Evolutionary conservation across 2,113 vertebrate genomes (phyloP).

Genomic region (Lepisosteus oculatus): DNA sequence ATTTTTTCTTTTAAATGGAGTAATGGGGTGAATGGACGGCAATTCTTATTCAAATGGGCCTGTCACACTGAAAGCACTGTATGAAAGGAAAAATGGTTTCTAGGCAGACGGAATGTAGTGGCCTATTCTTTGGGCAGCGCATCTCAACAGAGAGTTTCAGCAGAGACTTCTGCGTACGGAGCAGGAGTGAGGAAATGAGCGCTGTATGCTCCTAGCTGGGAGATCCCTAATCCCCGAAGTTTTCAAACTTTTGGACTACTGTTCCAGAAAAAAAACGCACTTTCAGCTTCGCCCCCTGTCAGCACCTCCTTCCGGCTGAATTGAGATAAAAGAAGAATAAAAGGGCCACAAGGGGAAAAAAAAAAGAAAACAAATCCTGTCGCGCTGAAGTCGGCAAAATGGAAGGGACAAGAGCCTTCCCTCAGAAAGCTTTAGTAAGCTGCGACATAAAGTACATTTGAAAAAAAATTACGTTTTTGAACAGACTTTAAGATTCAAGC

Average conservation of each 20-base stretch:
- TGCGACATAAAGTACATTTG: no score
- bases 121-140: constrained; percentile 54
- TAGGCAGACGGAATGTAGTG: constrained; percentile 69
- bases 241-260: constrained; percentile 6
- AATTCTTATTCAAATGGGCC: constrained; percentile 75
- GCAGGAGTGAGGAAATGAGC: constrained; percentile 1
- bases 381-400: background rate
- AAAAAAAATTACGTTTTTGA: no score
- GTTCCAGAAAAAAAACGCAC: no score
- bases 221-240: constrained; percentile 13
- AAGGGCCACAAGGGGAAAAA: background rate
- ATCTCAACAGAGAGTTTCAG: background rate
- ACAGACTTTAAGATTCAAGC: no score
- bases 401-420: background rate
- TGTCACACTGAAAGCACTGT: constrained; percentile 61
- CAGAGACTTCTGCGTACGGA: background rate
- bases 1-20: constrained; percentile 47
- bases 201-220: background rate
- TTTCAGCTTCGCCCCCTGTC: background rate
- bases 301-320: constrained; percentile 1
- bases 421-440: no score
- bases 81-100: constrained; percentile 68
- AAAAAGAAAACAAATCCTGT: background rate
- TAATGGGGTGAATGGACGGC: constrained; percentile 64
- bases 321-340: constrained; percentile 1